These are phyloP conservation scores for Sialia sialis DNA, from an alignment of 2,113 vertebrate species.

Conservation along the genomic window DNA sequence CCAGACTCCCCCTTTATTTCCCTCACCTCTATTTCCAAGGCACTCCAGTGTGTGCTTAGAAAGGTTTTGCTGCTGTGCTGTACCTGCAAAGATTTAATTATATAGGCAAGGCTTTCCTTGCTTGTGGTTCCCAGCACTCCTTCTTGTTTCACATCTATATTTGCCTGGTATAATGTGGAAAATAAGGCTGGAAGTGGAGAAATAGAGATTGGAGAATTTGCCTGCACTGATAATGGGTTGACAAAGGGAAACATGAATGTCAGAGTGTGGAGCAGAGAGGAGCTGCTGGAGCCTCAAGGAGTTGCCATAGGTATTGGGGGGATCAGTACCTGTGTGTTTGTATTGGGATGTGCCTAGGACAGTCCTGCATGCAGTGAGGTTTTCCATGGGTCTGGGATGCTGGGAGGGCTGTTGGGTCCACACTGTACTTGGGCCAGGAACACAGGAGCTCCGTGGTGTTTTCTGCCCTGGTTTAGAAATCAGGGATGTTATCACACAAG, in stretches of 20 bases:
- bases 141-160: not conserved
- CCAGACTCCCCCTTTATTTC: not conserved
- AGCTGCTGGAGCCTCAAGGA: not conserved
- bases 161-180: not conserved
- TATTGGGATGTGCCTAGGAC: not conserved
- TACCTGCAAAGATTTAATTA: not conserved
- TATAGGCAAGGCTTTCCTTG: not conserved
- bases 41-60: not conserved
- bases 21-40: not conserved
- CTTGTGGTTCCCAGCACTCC: not conserved
- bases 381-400: not conserved
- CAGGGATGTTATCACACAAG: accelerated
- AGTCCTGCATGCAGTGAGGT: accelerated
- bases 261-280: not conserved
- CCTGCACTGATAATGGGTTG: not conserved
- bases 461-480: not conserved
- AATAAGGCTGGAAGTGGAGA: not conserved
- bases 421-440: accelerated
- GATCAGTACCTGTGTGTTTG: not conserved
- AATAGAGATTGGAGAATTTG: not conserved
- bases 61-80: not conserved
- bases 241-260: not conserved
- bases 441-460: accelerated
- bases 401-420: accelerated
- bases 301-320: accelerated